Conservation (phyloP, 2,797 vertebrate species). For the Alosa sapidissima region DNA sequence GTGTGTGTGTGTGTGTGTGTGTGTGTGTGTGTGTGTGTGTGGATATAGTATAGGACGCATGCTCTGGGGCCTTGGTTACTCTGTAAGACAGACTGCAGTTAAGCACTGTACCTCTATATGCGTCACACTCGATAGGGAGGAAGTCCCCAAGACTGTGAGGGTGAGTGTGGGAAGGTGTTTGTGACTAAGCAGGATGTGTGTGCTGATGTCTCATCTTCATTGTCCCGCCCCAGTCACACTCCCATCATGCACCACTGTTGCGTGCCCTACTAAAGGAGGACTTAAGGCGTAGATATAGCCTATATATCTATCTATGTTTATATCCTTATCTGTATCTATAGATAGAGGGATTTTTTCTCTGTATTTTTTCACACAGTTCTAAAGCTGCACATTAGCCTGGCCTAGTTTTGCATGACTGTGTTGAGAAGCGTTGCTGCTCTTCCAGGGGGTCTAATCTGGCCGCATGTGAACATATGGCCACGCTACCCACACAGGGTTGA, state of each 20-base stretch:
- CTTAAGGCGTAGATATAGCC: too few relatives aligned
- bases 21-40: not conserved
- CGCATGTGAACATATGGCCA: not conserved
- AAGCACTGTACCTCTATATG: too few relatives aligned
- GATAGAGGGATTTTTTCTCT: not conserved
- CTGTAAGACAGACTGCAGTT: not conserved
- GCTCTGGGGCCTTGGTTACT: not conserved
- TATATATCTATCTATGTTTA: not conserved
- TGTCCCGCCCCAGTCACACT: not conserved
- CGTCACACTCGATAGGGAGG: too few relatives aligned
- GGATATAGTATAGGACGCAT: not conserved
- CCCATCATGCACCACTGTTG: not conserved
- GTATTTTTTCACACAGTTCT: not conserved
- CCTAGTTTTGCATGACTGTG: not conserved
- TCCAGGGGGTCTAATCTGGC: not conserved
- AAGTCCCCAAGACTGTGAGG: not conserved
- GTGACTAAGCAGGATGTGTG: not conserved
- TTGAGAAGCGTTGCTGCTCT: not conserved
- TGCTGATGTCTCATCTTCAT: constrained; percentile 28
- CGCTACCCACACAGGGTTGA: not conserved
- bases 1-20: constrained; percentile 15
- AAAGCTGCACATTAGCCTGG: not conserved
- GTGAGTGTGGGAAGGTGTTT: constrained; percentile 6
- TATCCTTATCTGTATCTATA: not conserved
- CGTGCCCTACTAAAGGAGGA: too few relatives aligned